These are phyloP conservation scores for Zosterops japonicus DNA, from an alignment of 2,113 vertebrate genomes.

Conservation along the genomic window DNA sequence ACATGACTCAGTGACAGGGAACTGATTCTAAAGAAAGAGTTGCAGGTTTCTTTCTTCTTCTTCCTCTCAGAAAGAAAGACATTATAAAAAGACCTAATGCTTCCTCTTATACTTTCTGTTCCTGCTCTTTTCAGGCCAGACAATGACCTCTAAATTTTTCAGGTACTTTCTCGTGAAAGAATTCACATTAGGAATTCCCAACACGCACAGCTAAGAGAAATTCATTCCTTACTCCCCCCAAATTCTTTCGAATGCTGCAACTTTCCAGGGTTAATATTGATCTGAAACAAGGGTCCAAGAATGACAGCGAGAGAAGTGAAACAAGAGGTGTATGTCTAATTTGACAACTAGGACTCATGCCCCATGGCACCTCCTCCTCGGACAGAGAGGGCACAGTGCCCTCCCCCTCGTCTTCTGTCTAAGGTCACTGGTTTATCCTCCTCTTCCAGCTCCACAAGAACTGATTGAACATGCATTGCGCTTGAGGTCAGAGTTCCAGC, in stretches of 20 bases:
- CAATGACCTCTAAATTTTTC: conserved; percentile 13
- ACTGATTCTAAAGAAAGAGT: conserved; percentile 64
- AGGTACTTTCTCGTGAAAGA: conserved; percentile 11
- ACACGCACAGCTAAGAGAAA: conserved; percentile 17
- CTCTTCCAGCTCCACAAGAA: conserved; percentile 71
- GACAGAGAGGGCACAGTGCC: conserved; percentile 31
- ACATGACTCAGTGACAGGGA: conserved; percentile 45
- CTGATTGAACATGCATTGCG: conserved; percentile 72
- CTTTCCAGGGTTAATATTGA: conserved; percentile 57
- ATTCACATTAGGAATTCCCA: conserved; percentile 45
- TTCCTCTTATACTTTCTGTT: conserved; percentile 36
- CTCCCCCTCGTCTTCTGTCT: conserved; percentile 63
- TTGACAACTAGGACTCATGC: conserved; percentile 70
- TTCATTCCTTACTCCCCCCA: conserved; percentile 24
- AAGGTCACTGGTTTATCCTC: conserved; percentile 74
- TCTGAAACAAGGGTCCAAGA: conserved; percentile 62
- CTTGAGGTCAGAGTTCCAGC: conserved; percentile 73
- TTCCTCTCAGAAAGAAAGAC: background rate
- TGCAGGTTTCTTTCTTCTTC: conserved; percentile 51
- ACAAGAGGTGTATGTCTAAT: conserved; percentile 68
- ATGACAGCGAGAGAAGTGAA: conserved; percentile 66
- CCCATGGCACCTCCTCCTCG: conserved; percentile 70
- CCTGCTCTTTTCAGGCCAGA: conserved; percentile 25
- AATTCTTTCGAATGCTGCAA: conserved; percentile 47
- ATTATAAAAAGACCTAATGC: background rate